Conservation (phyloP, 2,113 vertebrate species). For the Platichthys flesus region DNA sequence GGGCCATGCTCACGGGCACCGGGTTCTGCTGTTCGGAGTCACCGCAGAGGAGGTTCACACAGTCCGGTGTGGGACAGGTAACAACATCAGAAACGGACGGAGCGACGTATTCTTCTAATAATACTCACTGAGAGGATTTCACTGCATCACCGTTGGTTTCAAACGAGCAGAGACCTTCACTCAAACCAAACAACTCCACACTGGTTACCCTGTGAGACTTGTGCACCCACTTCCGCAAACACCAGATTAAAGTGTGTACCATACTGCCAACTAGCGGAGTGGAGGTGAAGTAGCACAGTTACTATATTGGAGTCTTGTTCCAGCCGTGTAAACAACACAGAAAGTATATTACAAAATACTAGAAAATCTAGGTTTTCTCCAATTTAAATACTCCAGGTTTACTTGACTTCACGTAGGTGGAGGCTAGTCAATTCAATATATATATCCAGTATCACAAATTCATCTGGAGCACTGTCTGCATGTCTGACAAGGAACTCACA, state of each 20-base stretch:
- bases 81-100: not conserved
- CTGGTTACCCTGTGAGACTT: not conserved
- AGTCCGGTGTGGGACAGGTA: no score
- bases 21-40: not conserved
- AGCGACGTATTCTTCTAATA: no score
- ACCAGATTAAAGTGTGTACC: not conserved
- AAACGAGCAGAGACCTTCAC: not conserved
- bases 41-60: not conserved
- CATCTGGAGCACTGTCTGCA: no score
- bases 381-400: no score
- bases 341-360: no score
- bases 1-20: constrained; percentile 46
- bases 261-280: constrained; percentile 32
- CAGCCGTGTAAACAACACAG: not conserved
- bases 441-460: no score
- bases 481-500: no score
- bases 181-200: accelerated
- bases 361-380: no score
- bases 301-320: not conserved
- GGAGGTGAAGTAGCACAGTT: constrained; percentile 38
- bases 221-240: constrained; percentile 49
- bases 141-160: not conserved
- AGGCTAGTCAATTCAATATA: no score
- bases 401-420: no score
- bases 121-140: no score